Evolutionary conservation across 2,113 vertebrate species (phyloP).

Genomic region (Pseudonaja textilis): DNA sequence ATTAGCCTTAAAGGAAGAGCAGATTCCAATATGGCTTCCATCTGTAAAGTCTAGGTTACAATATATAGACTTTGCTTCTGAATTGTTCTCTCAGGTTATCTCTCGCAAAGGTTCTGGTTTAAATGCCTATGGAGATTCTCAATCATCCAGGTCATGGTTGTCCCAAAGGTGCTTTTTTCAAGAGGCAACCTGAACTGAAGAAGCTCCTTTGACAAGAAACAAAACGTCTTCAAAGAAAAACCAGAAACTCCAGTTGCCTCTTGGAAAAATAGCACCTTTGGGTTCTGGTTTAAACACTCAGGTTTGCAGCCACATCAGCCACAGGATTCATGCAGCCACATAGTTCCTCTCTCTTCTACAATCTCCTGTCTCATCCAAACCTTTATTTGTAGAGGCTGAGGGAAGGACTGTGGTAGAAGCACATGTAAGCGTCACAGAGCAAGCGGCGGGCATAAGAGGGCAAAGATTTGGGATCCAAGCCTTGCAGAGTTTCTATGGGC

Average conservation of each 20-base stretch:
- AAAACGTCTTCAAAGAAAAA: no score
- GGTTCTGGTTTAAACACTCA: neutral
- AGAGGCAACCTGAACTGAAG: no score
- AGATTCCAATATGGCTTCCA: neutral
- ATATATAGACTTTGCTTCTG: neutral
- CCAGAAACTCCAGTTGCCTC: no score
- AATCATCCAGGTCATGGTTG: no score
- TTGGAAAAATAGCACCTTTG: no score
- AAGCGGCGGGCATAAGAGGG: constrained; percentile 68
- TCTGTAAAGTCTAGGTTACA: neutral
- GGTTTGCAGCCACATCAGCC: no score
- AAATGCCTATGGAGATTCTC: neutral
- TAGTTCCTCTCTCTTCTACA: no score
- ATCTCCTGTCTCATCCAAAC: neutral
- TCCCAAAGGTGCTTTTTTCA: no score
- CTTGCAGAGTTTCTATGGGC: constrained; percentile 65
- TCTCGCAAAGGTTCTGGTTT: neutral
- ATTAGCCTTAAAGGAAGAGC: neutral
- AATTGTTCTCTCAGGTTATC: neutral
- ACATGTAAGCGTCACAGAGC: constrained; percentile 84
- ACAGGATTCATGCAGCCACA: no score
- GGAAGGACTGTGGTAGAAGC: constrained; percentile 79
- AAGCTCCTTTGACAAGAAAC: no score
- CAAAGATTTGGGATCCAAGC: constrained; percentile 67
- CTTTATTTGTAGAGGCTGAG: constrained; percentile 78